These are phyloP conservation scores for Erythrolamprus reginae DNA, from an alignment of 2,113 vertebrate species.

Conservation along the genomic window DNA sequence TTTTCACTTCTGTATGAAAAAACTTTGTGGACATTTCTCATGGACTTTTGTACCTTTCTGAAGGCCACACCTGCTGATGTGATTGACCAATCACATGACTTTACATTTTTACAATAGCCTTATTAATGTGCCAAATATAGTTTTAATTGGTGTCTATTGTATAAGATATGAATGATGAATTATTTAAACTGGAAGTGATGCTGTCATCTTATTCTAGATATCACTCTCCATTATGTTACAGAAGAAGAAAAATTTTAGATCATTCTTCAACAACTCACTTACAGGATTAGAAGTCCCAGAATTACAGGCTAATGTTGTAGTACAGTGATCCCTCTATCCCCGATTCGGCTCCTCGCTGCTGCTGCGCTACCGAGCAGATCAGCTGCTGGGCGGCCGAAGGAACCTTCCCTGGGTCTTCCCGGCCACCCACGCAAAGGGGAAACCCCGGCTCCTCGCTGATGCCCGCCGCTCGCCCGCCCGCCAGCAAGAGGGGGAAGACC, in stretches of 20 bases:
- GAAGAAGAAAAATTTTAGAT: background rate
- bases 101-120: background rate
- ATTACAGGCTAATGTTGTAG: too few relatives aligned
- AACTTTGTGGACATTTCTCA: background rate
- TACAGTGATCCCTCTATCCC: too few relatives aligned
- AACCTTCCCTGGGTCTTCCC: too few relatives aligned
- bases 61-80: background rate
- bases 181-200: background rate
- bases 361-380: too few relatives aligned
- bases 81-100: background rate
- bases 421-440: too few relatives aligned
- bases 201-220: background rate
- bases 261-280: background rate
- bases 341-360: too few relatives aligned
- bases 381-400: too few relatives aligned
- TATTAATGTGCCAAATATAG: background rate
- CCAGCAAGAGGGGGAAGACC: too few relatives aligned
- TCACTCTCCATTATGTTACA: background rate
- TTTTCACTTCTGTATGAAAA: background rate
- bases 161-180: background rate
- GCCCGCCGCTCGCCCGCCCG: too few relatives aligned
- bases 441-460: too few relatives aligned
- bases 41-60: background rate
- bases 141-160: background rate
- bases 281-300: background rate